Conservation (phyloP, 1,140 invertebrate species). For the Psix sp. region DNA sequence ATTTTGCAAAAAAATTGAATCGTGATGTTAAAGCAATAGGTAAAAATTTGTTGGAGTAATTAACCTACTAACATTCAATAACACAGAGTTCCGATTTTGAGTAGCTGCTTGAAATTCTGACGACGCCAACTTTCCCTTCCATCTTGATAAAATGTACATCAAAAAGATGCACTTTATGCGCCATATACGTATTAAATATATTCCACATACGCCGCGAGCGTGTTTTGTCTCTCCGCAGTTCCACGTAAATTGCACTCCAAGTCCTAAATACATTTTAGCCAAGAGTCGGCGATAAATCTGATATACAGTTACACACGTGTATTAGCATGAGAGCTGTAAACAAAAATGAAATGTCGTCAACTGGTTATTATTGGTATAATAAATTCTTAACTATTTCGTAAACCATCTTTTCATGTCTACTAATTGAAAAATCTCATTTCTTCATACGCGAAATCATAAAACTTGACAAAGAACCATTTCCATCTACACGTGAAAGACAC, state of each 20-base stretch:
- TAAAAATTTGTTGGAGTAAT: too few relatives aligned
- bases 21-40: too few relatives aligned
- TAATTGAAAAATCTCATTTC: too few relatives aligned
- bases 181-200: slow-evolving; percentile 55
- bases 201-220: slow-evolving; percentile 30
- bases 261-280: slow-evolving; percentile 57
- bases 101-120: slow-evolving; percentile 2
- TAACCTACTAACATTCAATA: too few relatives aligned
- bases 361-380: not conserved
- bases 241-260: slow-evolving; percentile 48
- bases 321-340: slow-evolving; percentile 36
- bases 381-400: not conserved
- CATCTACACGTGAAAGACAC: too few relatives aligned
- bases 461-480: too few relatives aligned
- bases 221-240: slow-evolving; percentile 48
- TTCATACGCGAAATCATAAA: too few relatives aligned
- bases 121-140: slow-evolving; percentile 28
- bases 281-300: slow-evolving; percentile 48
- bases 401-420: not conserved
- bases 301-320: slow-evolving; percentile 45
- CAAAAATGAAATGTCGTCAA: slow-evolving; percentile 31
- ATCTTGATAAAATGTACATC: slow-evolving; percentile 41
- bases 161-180: slow-evolving; percentile 52
- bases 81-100: not conserved
- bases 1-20: too few relatives aligned